Base-by-base conservation (phyloP, 1,140 invertebrate species). In the Pseudachorutes palmiensis region DNA sequence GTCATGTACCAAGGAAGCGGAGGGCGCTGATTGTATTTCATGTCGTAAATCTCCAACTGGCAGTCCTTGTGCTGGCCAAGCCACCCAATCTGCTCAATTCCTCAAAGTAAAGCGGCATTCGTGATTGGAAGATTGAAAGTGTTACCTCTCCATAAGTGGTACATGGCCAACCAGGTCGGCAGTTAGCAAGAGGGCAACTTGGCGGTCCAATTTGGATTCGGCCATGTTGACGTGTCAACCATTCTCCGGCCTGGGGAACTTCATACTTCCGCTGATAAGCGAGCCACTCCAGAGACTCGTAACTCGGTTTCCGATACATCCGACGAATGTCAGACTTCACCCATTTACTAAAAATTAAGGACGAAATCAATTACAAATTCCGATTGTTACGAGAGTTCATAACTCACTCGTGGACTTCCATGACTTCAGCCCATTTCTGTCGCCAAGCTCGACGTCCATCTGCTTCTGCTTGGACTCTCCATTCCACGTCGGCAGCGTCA, bases 31-130 rank as follows among this genome's bases (percentile, higher is more conserved):
- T 67, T 69, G 65, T 32, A 69, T n/a, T 68, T 51, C 31, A 65
- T 67, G 19, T 51, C 60, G n/a, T 69, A 72, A 41, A 72, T 72
- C 57, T 72, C 70, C 60, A 72, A 51, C 22, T 69, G 65, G 26
- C 70, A 72, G 24, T 45, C 62, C n/a, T 57, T 31, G 45, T 72
- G 67, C 30, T 69, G 70, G 24, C 48, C 70, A 24, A 72, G 63
- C 70, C 70, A 72, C 12, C 70, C 70, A 29, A 72, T 32, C 70
- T 72, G 28, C 59, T 55, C 26, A 16, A 5, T 36, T 22, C 19
- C 1, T 12, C 51, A 16, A 62, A 64, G 12, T 9, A 28, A 9
- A 61, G 32, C 45, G 58, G 2, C 2, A 49, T 28, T 32, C n/a
- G n/a, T n/a, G n/a, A n/a, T n/a, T n/a, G n/a, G n/a, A n/a, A 26